Evolutionary conservation across 2,797 vertebrate genomes (phyloP), one percentile per base, ranked within the genome.

Genomic region (Leontopithecus rosalia): DNA sequence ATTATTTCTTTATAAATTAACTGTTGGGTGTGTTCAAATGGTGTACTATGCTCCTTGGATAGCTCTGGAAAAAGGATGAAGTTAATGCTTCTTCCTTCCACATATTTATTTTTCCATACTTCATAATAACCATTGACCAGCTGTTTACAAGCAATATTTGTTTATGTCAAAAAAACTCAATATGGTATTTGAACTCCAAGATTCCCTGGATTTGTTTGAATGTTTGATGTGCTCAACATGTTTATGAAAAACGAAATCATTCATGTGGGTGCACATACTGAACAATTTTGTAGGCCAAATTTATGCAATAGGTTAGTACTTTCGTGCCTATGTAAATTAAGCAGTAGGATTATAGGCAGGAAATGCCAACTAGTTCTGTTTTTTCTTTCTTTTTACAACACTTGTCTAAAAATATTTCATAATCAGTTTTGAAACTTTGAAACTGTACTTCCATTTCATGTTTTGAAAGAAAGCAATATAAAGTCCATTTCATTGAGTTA

Each of bases 171-270:
- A 89, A 96, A 97, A 50, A 43, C 58, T 1, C 0, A 20, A 26
- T 82, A 88, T 91, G 50, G 26, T 83, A 84, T 90, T 87, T 95
- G 19, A 90, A 72, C 28, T 75, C 70, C 46, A 58, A 39, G 14
- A 33, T 81, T 76, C 61, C 22, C 75, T 96, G 13, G 48, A 73
- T 97, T 94, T 91, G 13, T 92, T 77, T 94, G 61, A 75, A 70
- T 72, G 20, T 67, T 91, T 96, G 73, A 33, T 81, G 17, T 88
- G 57, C 80, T 84, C 4, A 61, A 2, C 46, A 36, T 76, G 41
- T 82, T 88, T 82, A 64, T 57, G n/a, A 88, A 93, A 81, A 83
- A 50, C 50, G 39, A 76, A 95, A 76, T 5, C 17, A 80, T 92
- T 43, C 5, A 81, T 88, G 46, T 94, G 58, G 19, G 41, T 57